Base-by-base conservation (phyloP, 1,140 invertebrate species). In the Berghia stephanieae region DNA sequence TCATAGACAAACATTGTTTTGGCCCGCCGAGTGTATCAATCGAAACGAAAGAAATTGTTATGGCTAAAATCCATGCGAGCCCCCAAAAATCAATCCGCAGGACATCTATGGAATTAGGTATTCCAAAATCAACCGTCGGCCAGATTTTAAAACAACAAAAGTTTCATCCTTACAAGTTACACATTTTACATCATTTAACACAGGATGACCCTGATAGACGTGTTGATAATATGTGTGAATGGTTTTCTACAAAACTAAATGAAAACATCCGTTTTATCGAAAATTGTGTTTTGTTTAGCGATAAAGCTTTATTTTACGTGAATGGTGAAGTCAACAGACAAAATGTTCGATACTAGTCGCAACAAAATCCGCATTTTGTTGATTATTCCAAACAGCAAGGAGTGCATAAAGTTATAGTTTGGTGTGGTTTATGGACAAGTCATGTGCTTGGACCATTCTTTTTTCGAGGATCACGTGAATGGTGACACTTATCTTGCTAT, bases 141-240 rank as follows among this genome's bases (percentile, higher is more conserved):
- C n/a, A n/a, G n/a, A 49, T n/a, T 13, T 49, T 13, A 10, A 49
- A 10, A 13, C n/a, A 10, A 13, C 10, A 49, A 49, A 10, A 49
- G 10, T 13, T 49, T 13, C n/a, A 49, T n/a, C 10, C 46, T 24
- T 21, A 57, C 6, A 63, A 63, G 60, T 63, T 63, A 63, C 27
- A 63, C 34, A 63, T 63, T 36, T 63, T 63, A 36, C 60, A 63
- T 63, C 60, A 63, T 36, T 63, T 63, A 63, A 63, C 24, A 63
- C 31, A 63, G 60, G 60, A 63, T 63, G 60, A 63, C 60, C 60
- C 60, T 63, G 60, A 63, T 63, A 63, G 60, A 63, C 31, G 60
- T 36, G 4, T 63, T 63, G 60, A 63, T 27, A 63, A 63, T 27
- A 63, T 31, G 27, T 63, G 60, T 31, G 60, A 63, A 63, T 63